Base-by-base conservation (phyloP, 1,140 invertebrate genomes). In the Aporrectodea caliginosa region DNA sequence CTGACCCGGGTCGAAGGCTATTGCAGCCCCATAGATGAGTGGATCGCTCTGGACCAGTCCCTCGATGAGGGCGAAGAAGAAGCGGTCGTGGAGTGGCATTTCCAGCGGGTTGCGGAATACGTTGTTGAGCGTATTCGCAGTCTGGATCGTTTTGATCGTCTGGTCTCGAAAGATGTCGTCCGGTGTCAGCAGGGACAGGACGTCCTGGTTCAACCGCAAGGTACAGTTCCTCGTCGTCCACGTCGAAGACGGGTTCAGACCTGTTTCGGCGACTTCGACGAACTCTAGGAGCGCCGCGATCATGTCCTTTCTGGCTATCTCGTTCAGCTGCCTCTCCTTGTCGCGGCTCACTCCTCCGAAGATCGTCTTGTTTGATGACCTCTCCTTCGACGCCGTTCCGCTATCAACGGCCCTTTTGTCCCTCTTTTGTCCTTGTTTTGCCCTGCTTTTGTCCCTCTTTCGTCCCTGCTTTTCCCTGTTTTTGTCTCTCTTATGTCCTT, bases 41-140 rank as follows among this genome's bases (percentile, higher is more conserved):
- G 95, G 93, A 86, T 95, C 93, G 84, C 95, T 95, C 86, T 96
- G 94, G 0, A 95, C 93, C 93, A 95, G 94, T 0, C 94, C 94
- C 78, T 95, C 91, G 0, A 96, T 92, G 68, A 92, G 92, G 0
- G 94, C 93, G 84, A 95, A 94, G 2, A 96, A 88, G 12, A 96
- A 87, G 88, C 95, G 95, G 85, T 95, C 93, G 27, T 35, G 34
- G 27, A 58, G 6, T 22, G 43, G 43, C 6, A 6, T 22, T 22
- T 58, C 43, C 43, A 12, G 43, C 16, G 34, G 12, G 35, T 29
- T 58, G 16, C 72, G 58, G 73, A 79, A 74, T 30, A 79, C 27
- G 78, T 73, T 79, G 73, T 79, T 79, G 32, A 79, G 73, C 16
- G 69, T 68, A 34, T 79, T 79, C 1, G 78, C 78, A 2, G 32